Percentiles rank a stretch among this genome's conserved stretches.
These are phyloP conservation scores for Montifringilla adamsi DNA, from an alignment of 2,113 vertebrate species.

Conservation along the genomic window DNA sequence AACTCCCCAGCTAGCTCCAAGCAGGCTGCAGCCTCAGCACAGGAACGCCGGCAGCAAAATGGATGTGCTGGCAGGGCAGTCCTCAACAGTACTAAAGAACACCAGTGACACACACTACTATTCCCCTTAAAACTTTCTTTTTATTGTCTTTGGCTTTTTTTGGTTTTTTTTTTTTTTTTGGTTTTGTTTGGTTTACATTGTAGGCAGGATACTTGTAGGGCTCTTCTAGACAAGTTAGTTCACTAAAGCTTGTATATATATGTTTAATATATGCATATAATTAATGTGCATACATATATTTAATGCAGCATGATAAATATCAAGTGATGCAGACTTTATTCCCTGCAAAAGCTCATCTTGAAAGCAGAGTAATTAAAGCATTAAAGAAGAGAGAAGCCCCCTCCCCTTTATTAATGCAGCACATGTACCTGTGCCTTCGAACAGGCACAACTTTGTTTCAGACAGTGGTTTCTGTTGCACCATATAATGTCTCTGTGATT, in stretches of 20 bases:
- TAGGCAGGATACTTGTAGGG: not conserved
- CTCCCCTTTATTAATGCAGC: not conserved
- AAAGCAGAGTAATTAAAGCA: not conserved
- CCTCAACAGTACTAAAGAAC: not conserved
- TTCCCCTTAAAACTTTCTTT: not conserved
- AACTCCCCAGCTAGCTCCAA: not conserved
- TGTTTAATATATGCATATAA: not conserved
- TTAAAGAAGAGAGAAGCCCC: not conserved
- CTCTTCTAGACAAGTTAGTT: not conserved
- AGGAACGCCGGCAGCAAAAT: not conserved
- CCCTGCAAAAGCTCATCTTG: not conserved
- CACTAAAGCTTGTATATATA: not conserved
- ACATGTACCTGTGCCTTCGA: not conserved
- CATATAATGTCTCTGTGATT: not conserved
- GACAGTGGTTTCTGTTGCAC: not conserved
- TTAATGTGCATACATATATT: not conserved
- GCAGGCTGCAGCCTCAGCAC: not conserved
- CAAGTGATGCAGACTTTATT: not conserved
- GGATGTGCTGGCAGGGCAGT: not conserved
- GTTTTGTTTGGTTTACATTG: too few species aligned
- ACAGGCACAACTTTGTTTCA: not conserved
- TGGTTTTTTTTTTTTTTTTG: too few species aligned
- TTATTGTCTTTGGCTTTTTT: not conserved
- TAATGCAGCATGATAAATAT: not conserved
- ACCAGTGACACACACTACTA: not conserved